phyloP scores from a whole-genome alignment of 1,140 invertebrate genomes.

The Littorina saxatilis region DNA sequence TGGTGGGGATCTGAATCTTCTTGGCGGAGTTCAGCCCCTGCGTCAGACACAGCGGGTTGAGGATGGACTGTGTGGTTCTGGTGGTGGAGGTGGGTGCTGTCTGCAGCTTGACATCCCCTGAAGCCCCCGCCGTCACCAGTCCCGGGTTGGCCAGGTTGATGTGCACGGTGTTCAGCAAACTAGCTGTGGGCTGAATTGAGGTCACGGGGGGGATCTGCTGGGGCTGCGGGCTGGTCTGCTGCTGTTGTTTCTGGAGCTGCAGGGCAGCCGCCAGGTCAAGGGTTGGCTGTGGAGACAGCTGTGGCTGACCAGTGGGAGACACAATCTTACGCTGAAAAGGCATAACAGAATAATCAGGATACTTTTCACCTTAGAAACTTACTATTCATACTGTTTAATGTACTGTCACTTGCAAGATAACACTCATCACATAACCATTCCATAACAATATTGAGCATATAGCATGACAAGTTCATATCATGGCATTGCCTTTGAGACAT shows the following conservation, averaged over 20 bases:
- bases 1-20: conserved; percentile 34
- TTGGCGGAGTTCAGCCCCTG: neutral
- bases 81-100: neutral
- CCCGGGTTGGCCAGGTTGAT: conserved; percentile 34
- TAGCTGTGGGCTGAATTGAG: neutral
- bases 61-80: neutral
- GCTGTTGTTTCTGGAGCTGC: conserved; percentile 26
- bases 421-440: too few species aligned
- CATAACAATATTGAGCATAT: too few species aligned
- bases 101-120: conserved; percentile 24
- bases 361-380: too few species aligned
- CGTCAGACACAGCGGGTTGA: conserved; percentile 14
- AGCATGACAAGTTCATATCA: too few species aligned
- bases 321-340: conserved; percentile 14
- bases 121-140: neutral
- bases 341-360: too few species aligned
- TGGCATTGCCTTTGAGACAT: too few species aligned
- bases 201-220: conserved; percentile 9
- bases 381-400: too few species aligned
- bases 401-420: too few species aligned
- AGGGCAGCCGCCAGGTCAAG: conserved; percentile 21
- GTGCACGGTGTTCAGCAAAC: conserved; percentile 40
- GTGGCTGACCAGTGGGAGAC: conserved; percentile 14
- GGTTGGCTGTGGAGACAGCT: conserved; percentile 19
- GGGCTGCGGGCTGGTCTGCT: neutral